Evolutionary conservation across 2,113 vertebrate species (phyloP).

Genomic region (Eidolon helvum): DNA sequence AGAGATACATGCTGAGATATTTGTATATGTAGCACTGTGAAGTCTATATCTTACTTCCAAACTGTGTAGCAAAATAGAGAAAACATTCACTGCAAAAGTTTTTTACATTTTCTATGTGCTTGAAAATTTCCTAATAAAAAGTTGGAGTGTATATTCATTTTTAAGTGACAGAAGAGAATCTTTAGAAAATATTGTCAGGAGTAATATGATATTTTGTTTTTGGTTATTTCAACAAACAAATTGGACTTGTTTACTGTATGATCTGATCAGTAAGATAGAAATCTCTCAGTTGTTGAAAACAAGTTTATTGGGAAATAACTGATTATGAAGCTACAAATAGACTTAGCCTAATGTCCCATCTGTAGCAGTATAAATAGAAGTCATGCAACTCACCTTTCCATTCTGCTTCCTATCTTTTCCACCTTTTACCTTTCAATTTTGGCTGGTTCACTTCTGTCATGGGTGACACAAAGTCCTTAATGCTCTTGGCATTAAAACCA

Average conservation of each 20-base stretch:
- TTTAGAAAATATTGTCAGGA: not conserved
- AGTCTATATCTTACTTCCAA: not conserved
- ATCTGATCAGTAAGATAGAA: not conserved
- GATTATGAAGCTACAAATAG: not conserved
- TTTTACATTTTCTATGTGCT: not conserved
- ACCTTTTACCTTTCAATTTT: not conserved
- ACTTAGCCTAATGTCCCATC: not conserved
- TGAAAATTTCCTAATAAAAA: not conserved
- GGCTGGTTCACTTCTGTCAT: not conserved
- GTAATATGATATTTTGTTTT: not conserved
- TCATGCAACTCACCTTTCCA: not conserved
- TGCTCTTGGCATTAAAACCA: not conserved
- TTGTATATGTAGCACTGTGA: not conserved
- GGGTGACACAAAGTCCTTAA: not conserved
- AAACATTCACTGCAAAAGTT: not conserved
- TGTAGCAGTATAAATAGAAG: not conserved
- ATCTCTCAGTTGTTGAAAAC: not conserved
- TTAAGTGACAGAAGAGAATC: not conserved
- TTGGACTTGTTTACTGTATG: not conserved
- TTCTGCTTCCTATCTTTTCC: not conserved
- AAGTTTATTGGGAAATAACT: not conserved
- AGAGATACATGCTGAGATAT: not conserved
- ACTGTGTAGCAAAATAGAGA: not conserved
- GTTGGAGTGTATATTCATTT: not conserved
- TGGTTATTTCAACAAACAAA: not conserved